phyloP scores from a whole-genome alignment of 2,797 vertebrate genomes.

The Dermochelys coriacea region DNA sequence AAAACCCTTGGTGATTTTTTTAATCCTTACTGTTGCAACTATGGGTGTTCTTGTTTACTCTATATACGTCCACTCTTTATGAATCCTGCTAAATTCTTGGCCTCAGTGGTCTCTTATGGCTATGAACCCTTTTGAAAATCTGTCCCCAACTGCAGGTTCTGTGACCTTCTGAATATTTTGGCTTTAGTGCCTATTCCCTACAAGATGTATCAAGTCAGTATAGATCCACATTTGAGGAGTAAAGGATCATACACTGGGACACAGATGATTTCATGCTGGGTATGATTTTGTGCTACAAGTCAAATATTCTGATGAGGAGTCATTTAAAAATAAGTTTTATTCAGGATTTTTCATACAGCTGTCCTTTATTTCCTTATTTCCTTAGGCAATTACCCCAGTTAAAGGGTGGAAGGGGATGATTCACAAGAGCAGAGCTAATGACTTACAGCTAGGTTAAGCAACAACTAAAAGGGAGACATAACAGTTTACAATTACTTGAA shows the following conservation, averaged over 20 bases:
- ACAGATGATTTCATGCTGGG: constrained; percentile 32
- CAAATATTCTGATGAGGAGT: background rate
- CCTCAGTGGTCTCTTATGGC: background rate
- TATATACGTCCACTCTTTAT: background rate
- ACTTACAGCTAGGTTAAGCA: constrained; percentile 49
- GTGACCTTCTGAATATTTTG: background rate
- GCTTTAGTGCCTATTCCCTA: background rate
- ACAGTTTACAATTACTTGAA: constrained; percentile 55
- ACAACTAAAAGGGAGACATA: constrained; percentile 57
- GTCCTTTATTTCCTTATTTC: background rate
- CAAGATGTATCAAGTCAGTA: background rate
- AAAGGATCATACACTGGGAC: background rate
- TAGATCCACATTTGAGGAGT: background rate
- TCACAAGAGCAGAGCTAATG: constrained; percentile 47
- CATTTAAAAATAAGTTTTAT: constrained; percentile 9
- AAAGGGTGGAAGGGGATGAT: constrained; percentile 34
- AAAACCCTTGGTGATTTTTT: background rate
- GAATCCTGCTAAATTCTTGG: background rate
- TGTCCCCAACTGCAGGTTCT: background rate
- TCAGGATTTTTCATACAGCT: constrained; percentile 11
- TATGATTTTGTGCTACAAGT: constrained; percentile 15
- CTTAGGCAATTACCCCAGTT: background rate
- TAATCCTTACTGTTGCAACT: background rate
- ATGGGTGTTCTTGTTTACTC: background rate
- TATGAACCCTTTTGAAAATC: background rate